A percentile compares a stretch with the other conserved stretches of the same genome.
phyloP scores from a whole-genome alignment of 1,140 invertebrate species.

The Tyrophagus putrescentiae region DNA sequence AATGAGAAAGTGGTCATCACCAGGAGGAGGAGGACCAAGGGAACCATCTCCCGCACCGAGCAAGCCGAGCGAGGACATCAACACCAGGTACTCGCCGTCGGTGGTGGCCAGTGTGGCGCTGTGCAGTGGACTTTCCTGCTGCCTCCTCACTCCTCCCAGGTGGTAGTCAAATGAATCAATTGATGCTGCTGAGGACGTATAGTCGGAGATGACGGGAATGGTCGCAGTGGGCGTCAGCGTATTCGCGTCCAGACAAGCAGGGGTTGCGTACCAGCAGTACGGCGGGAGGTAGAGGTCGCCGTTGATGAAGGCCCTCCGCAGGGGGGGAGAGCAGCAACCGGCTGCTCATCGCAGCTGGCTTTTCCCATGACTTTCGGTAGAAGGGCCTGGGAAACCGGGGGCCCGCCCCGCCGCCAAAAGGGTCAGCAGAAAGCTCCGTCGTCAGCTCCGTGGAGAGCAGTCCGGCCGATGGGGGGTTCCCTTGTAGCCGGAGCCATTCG shows the following conservation, averaged over 20 bases:
- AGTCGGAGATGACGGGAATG: not conserved
- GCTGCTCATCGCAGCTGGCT: conserved; percentile 17
- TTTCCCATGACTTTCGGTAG: conserved; percentile 8
- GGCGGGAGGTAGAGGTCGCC: conserved; percentile 41
- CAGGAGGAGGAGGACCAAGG: conserved; percentile 43
- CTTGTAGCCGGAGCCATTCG: conserved; percentile 86
- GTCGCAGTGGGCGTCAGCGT: conserved; percentile 31
- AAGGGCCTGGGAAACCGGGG: not conserved
- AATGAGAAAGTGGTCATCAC: conserved; percentile 68
- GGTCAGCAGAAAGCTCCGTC: not conserved
- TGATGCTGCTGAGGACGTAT: not conserved
- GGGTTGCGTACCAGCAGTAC: conserved; percentile 32
- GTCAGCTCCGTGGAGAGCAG: not conserved
- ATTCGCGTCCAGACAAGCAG: conserved; percentile 36
- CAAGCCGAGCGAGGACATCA: conserved; percentile 60
- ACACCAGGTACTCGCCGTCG: conserved; percentile 64
- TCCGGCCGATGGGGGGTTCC: conserved; percentile 56
- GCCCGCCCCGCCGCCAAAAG: not conserved
- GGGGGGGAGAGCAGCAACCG: conserved; percentile 32
- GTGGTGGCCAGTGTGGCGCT: conserved; percentile 41
- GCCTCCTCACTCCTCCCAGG: no score
- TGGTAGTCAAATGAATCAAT: no score
- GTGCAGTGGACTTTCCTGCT: conserved; percentile 37
- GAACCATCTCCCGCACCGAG: no score
- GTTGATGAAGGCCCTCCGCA: conserved; percentile 33